Evolutionary conservation across 2,113 vertebrate genomes (phyloP).

Genomic region (Sialia sialis): DNA sequence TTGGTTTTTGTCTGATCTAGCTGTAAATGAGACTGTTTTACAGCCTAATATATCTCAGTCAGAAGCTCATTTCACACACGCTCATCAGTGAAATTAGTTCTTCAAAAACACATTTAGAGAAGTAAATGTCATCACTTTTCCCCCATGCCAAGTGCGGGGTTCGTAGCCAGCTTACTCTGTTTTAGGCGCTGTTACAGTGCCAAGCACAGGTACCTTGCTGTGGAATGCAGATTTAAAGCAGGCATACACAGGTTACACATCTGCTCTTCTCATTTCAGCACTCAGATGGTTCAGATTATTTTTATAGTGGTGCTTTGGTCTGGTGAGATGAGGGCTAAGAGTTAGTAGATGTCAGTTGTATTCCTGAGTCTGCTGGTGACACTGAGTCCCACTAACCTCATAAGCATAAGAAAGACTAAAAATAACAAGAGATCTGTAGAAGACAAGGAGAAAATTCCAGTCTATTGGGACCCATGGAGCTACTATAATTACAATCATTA

Average conservation of each 20-base stretch:
- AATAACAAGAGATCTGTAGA: background rate
- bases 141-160: background rate
- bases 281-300: background rate
- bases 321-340: background rate
- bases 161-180: background rate
- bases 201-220: background rate
- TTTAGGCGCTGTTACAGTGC: background rate
- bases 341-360: background rate
- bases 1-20: background rate
- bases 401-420: background rate
- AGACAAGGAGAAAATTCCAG: background rate
- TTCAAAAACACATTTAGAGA: constrained; percentile 31
- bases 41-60: constrained; percentile 24
- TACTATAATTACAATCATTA: background rate
- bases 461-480: background rate
- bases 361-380: background rate
- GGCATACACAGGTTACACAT: background rate
- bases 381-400: background rate
- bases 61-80: constrained; percentile 36
- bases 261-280: background rate
- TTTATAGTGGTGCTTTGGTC: background rate
- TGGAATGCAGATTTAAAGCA: background rate
- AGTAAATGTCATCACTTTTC: constrained; percentile 10
- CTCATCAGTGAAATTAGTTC: constrained; percentile 50
- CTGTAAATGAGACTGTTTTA: constrained; percentile 31